Conservation (phyloP, 1,140 invertebrate genomes). For the Micrasema minimum region DNA sequence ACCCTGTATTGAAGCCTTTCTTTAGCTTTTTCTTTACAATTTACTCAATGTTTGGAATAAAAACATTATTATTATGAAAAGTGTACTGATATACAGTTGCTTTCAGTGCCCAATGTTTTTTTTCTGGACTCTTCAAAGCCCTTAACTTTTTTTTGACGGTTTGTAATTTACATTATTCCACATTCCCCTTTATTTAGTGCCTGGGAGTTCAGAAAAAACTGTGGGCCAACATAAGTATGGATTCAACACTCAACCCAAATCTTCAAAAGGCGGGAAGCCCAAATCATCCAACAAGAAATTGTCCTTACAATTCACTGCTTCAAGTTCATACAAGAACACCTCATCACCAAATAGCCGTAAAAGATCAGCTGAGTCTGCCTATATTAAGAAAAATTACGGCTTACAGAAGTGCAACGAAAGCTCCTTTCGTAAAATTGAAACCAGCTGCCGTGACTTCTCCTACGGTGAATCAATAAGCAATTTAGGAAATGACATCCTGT, state of each 20-base stretch:
- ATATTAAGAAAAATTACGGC: slow-evolving; percentile 22
- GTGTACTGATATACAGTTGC: too few relatives aligned
- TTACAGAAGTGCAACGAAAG: slow-evolving; percentile 4
- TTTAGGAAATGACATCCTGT: slow-evolving; percentile 25
- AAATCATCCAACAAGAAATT: slow-evolving; percentile 8
- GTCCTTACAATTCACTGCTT: not conserved
- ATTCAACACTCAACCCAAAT: slow-evolving; percentile 4
- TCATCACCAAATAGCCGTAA: slow-evolving; percentile 5
- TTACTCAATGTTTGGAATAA: too few relatives aligned
- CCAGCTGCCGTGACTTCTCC: slow-evolving; percentile 38
- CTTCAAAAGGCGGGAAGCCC: slow-evolving; percentile 8
- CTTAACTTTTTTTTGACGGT: too few relatives aligned
- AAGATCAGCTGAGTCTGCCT: slow-evolving; percentile 11
- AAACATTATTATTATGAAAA: too few relatives aligned
- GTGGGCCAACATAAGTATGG: not conserved
- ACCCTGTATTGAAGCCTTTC: too few relatives aligned
- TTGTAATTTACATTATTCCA: too few relatives aligned
- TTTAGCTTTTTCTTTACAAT: too few relatives aligned
- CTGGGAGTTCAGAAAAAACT: slow-evolving; percentile 1
- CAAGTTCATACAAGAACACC: too few relatives aligned
- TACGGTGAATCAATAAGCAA: slow-evolving; percentile 31
- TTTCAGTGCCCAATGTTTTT: too few relatives aligned
- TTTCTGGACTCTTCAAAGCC: too few relatives aligned
- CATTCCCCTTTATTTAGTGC: too few relatives aligned
- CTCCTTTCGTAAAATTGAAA: slow-evolving; percentile 29